These are phyloP conservation scores for Nomia melanderi DNA, from an alignment of 1,140 invertebrate species.

Conservation along the genomic window DNA sequence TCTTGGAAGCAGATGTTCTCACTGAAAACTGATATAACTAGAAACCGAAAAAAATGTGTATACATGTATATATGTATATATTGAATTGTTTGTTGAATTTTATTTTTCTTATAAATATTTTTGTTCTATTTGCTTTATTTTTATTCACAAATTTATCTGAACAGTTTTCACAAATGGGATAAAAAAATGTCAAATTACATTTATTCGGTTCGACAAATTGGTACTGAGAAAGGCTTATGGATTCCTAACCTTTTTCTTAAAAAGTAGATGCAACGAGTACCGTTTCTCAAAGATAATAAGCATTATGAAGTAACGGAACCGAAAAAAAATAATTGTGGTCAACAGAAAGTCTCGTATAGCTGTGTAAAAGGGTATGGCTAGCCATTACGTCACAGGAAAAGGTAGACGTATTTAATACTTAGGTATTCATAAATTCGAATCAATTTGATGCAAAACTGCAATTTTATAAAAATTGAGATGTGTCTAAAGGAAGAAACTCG, in stretches of 20 bases:
- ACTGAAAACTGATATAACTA: slow-evolving; percentile 3
- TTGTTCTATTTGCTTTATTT: not conserved
- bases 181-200: not conserved
- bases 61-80: not conserved
- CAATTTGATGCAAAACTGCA: not conserved
- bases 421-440: slow-evolving; percentile 2
- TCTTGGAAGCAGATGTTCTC: slow-evolving; percentile 30
- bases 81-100: not conserved
- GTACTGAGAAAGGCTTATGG: not conserved
- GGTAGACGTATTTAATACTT: not conserved
- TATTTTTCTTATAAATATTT: not conserved
- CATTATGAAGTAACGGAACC: not conserved
- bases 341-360: not conserved
- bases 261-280: not conserved
- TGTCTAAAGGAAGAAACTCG: not conserved
- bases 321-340: not conserved
- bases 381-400: slow-evolving; percentile 21
- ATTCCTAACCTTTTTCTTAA: not conserved
- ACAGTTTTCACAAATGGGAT: too few relatives aligned
- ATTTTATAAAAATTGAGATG: not conserved
- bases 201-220: too few relatives aligned
- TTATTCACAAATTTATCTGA: not conserved
- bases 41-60: not conserved
- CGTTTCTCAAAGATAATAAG: not conserved
- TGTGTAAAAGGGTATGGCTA: slow-evolving; percentile 14